Base-by-base conservation (phyloP, 2,797 vertebrate genomes). In the Intellagama lesueurii region DNA sequence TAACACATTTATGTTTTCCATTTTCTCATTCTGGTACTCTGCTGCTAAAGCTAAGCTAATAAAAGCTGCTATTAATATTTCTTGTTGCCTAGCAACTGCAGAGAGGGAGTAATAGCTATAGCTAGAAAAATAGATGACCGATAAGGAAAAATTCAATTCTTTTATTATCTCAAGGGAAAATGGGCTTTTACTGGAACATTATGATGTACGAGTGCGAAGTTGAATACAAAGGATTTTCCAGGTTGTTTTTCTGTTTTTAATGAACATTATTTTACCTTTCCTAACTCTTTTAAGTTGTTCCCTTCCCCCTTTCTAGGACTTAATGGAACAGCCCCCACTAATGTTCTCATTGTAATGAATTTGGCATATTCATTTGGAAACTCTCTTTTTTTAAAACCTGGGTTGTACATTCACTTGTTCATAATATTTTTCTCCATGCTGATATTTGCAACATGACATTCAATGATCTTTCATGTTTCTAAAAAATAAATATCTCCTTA, bases 91-190 rank as follows among this genome's bases (percentile, higher is more conserved):
- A 97, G 99, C 99, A 99, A 99, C 99, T 96, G 91, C 97, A 97
- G 98, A 98, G 98, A 98, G 98, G 98, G 98, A 99, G 98, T 99
- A 99, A 99, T 99, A 99, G 98, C 98, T 99, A 99, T 98, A 98
- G 98, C 98, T 98, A 98, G 98, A 99, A 99, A 99, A 99, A 99
- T 98, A 99, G 99, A 99, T 99, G 98, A 99, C 98, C 98, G 98
- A 99, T 99, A 99, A 99, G 98, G 98, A 99, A 99, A 99, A 99
- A 99, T 99, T 99, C 98, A 99, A 99, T 99, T 99, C 98, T 99
- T 99, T 99, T 99, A 99, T 99, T 98, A 99, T 99, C 99, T 99
- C 98, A 98, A 97, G 98, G 98, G 99, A 99, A 98, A 99, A 98
- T 98, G 98, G 98, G 98, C 98, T 98, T 99, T 99, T 99, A 98